These are phyloP conservation scores for Anoplius nigerrimus DNA, from an alignment of 2,888 invertebrate species.

Conservation along the genomic window DNA sequence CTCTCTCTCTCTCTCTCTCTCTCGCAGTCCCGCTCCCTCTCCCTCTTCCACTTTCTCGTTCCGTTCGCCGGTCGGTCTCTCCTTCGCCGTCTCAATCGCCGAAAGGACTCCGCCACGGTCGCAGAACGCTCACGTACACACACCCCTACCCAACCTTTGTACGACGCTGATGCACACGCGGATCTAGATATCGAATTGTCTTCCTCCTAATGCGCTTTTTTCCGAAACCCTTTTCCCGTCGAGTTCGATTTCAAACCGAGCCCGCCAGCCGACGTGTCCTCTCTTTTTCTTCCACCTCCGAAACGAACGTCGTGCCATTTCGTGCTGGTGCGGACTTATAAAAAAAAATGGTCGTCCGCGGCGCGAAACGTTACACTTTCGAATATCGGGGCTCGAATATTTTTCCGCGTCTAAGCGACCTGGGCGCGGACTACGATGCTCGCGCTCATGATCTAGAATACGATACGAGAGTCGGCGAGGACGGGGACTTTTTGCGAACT, in stretches of 20 bases:
- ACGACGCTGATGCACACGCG: neutral
- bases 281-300: neutral
- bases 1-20: slow-evolving; percentile 13
- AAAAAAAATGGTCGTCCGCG: no score
- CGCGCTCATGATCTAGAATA: slow-evolving; percentile 5
- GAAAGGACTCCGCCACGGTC: slow-evolving; percentile 24
- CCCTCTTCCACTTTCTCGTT: slow-evolving; percentile 9
- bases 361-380: neutral
- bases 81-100: slow-evolving; percentile 11
- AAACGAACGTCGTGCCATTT: neutral
- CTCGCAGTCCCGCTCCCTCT: no score
- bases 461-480: slow-evolving; percentile 11
- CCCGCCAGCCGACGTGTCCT: neutral
- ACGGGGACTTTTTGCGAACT: slow-evolving; percentile 47
- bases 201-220: neutral
- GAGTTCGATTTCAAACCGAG: slow-evolving; percentile 5
- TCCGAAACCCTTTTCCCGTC: neutral
- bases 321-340: neutral
- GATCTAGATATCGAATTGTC: slow-evolving; percentile 4
- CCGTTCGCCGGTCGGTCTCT: slow-evolving; percentile 6
- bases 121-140: slow-evolving; percentile 37
- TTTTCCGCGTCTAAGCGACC: neutral
- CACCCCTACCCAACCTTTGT: neutral
- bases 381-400: no score
- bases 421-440: neutral